These are phyloP conservation scores for Liolophura sinensis DNA, from an alignment of 1,140 invertebrate genomes.

Conservation along the genomic window DNA sequence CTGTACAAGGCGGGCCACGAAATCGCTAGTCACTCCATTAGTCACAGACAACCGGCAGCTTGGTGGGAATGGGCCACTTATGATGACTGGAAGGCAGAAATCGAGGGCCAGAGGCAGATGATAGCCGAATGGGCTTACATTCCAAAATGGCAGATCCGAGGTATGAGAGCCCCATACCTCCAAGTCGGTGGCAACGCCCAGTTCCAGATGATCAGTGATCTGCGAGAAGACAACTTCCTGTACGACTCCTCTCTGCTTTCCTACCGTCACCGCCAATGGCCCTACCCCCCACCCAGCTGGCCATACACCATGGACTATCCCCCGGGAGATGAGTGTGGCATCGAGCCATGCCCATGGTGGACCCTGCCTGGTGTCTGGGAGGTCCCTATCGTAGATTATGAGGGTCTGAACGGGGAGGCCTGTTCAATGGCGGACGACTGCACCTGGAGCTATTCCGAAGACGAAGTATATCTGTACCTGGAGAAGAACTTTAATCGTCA, in stretches of 20 bases:
- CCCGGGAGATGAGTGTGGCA: conserved; percentile 67
- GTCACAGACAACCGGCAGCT: conserved; percentile 27
- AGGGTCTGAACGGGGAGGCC: conserved; percentile 81
- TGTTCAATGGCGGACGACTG: conserved; percentile 97
- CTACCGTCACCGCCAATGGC: conserved; percentile 62
- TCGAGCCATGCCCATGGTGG: conserved; percentile 28
- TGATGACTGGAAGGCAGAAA: conserved; percentile 27
- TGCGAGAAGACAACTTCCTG: conserved; percentile 25
- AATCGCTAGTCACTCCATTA: conserved; percentile 74
- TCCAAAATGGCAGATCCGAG: conserved; percentile 21
- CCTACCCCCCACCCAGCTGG: conserved; percentile 20
- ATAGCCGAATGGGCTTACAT: conserved; percentile 22
- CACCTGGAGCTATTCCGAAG: conserved; percentile 59
- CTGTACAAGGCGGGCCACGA: conserved; percentile 83
- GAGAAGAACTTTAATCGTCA: conserved; percentile 27
- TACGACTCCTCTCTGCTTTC: conserved; percentile 40
- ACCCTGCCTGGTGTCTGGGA: conserved; percentile 37
- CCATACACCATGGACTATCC: conserved; percentile 58
- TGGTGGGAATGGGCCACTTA: conserved; percentile 35
- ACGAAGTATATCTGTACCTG: conserved; percentile 17
- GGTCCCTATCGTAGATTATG: conserved; percentile 63
- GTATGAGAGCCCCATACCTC: conserved; percentile 35
- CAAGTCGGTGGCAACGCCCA: conserved; percentile 32
- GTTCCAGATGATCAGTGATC: conserved; percentile 70
- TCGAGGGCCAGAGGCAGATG: conserved; percentile 29